Percentiles rank a stretch among this genome's conserved stretches.
These are phyloP conservation scores for Lucifuga dentata DNA, from an alignment of 2,113 vertebrate genomes.

Conservation along the genomic window DNA sequence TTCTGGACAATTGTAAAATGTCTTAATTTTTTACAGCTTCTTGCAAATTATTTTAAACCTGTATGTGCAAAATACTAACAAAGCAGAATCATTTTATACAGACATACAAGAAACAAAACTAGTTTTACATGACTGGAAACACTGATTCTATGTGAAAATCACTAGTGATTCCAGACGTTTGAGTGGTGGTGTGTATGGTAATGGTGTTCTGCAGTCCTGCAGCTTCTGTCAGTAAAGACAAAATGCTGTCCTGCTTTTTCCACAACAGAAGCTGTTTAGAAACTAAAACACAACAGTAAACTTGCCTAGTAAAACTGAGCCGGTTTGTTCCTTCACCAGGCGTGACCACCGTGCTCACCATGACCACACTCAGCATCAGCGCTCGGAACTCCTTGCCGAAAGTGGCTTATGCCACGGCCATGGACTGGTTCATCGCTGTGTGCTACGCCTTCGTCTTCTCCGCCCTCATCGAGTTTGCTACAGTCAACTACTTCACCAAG, in stretches of 20 bases:
- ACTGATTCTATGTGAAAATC: no score
- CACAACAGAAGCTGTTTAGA: conserved; percentile 16
- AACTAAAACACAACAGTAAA: conserved; percentile 17
- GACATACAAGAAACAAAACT: no score
- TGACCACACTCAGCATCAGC: conserved; percentile 98
- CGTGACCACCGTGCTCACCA: conserved; percentile 97
- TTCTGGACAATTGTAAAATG: no score
- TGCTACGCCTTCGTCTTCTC: conserved; percentile 99
- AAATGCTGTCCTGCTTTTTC: not conserved
- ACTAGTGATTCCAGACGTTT: no score
- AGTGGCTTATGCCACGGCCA: conserved; percentile 97
- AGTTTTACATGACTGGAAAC: no score
- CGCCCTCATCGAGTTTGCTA: conserved; percentile 96
- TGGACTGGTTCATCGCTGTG: conserved; percentile 99
- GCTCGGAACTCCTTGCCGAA: conserved; percentile 97
- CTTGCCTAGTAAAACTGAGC: conserved; percentile 37
- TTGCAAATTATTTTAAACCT: no score
- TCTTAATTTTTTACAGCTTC: no score
- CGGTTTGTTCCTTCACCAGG: conserved; percentile 76
- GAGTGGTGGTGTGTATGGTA: no score
- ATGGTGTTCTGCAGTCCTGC: no score
- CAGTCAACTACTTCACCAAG: conserved; percentile 99
- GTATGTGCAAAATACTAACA: no score
- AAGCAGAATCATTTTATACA: no score
- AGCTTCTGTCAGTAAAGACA: conserved; percentile 14